Evolutionary conservation across 2,113 vertebrate species (phyloP).

Genomic region (Lota lota): DNA sequence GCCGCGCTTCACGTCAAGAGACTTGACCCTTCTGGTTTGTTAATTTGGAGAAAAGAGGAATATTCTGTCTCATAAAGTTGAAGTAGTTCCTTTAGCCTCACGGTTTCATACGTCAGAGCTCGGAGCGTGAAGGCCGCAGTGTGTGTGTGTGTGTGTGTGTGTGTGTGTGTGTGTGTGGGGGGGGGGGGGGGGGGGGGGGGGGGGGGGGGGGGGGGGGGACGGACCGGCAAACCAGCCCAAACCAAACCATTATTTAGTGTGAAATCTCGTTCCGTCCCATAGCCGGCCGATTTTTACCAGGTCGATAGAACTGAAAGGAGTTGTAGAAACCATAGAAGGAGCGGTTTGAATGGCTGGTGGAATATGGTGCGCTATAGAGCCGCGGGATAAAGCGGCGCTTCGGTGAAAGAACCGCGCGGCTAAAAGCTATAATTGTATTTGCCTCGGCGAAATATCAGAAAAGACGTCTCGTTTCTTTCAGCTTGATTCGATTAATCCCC

Average conservation of each 20-base stretch:
- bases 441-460: constrained; percentile 93
- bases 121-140: no score
- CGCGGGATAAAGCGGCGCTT: constrained; percentile 79
- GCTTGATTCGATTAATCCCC: constrained; percentile 97
- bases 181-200: no score
- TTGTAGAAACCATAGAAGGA: constrained; percentile 74
- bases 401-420: constrained; percentile 78
- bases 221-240: no score
- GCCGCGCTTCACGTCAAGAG: constrained; percentile 24
- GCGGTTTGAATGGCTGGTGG: constrained; percentile 74
- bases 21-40: no score
- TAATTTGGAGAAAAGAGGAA: not conserved
- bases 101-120: no score
- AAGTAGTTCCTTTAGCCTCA: no score
- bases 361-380: constrained; percentile 61
- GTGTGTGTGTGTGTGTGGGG: constrained; percentile 1
- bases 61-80: no score
- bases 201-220: no score
- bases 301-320: constrained; percentile 68
- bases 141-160: not conserved
- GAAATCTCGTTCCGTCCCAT: no score
- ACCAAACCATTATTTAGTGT: no score
- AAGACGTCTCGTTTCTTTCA: constrained; percentile 93
- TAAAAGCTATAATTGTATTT: constrained; percentile 96
- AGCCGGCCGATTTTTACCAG: constrained; percentile 32